Conservation (phyloP, 1,140 invertebrate genomes). For the Drosophila orosa region DNA sequence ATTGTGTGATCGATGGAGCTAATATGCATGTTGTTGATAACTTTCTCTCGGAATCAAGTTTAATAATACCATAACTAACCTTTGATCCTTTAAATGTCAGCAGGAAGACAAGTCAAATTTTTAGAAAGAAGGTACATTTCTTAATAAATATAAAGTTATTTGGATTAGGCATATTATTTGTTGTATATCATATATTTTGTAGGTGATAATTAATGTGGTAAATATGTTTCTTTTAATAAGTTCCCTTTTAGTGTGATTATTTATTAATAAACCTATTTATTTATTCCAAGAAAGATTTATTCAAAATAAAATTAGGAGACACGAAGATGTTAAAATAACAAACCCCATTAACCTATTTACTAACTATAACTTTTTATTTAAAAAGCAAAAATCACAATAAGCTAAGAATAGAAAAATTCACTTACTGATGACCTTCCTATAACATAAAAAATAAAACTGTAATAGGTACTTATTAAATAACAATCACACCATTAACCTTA, state of each 20-base stretch:
- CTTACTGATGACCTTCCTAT: no score
- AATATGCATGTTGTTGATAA: slow-evolving; percentile 60
- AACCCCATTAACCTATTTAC: no score
- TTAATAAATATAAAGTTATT: neutral
- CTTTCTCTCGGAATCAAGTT: slow-evolving; percentile 55
- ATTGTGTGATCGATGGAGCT: slow-evolving; percentile 74
- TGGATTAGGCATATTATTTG: neutral
- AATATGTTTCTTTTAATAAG: neutral
- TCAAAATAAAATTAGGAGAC: neutral
- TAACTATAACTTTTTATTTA: neutral
- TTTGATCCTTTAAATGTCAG: slow-evolving; percentile 32
- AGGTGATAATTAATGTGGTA: neutral
- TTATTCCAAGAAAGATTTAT: neutral
- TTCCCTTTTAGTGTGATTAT: no score
- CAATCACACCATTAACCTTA: slow-evolving; percentile 2
- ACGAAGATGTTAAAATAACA: no score
- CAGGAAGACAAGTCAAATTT: no score
- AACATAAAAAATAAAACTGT: neutral
- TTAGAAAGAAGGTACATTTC: neutral
- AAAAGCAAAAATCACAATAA: neutral
- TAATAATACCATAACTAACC: slow-evolving; percentile 32
- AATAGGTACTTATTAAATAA: neutral
- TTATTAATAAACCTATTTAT: no score
- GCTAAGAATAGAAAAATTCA: neutral
- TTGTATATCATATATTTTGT: neutral